A percentile compares a stretch with the other conserved stretches of the same genome.
Conservation (phyloP, 2,113 vertebrate genomes). For the Octodon degus region DNA sequence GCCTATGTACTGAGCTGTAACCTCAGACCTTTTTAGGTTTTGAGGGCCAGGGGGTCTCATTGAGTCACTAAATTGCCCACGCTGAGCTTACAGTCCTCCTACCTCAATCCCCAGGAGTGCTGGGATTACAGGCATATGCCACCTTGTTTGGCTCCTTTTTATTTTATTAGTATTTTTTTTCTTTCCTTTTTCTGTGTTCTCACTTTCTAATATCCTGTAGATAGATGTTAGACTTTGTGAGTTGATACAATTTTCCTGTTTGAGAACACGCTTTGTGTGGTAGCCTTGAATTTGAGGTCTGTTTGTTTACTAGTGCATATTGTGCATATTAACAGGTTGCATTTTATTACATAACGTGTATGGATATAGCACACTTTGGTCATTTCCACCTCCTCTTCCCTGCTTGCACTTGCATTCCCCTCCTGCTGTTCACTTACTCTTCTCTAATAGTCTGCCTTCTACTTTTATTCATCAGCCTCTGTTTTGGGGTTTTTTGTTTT, state of each 20-base stretch:
- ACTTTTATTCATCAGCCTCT: neutral
- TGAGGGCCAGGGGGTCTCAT: neutral
- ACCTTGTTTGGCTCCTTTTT: neutral
- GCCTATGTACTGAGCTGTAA: neutral
- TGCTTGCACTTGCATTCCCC: neutral
- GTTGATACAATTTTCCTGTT: neutral
- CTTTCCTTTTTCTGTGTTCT: neutral
- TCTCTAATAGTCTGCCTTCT: neutral
- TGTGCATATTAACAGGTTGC: neutral
- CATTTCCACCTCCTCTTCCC: neutral
- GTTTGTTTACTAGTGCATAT: neutral
- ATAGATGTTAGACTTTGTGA: slow-evolving; percentile 8
- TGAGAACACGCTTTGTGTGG: neutral
- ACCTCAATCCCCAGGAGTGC: neutral
- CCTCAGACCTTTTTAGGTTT: neutral
- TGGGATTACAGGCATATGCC: neutral
- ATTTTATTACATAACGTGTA: neutral
- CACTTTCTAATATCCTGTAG: slow-evolving; percentile 32
- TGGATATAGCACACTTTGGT: neutral
- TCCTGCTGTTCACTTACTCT: neutral
- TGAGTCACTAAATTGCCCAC: neutral
- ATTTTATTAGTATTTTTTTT: slow-evolving; percentile 29
- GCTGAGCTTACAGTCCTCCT: neutral
- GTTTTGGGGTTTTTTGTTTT: no score
- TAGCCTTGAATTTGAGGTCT: neutral